Conservation (phyloP, 2,888 invertebrate species). For the Eulithis prunata region DNA sequence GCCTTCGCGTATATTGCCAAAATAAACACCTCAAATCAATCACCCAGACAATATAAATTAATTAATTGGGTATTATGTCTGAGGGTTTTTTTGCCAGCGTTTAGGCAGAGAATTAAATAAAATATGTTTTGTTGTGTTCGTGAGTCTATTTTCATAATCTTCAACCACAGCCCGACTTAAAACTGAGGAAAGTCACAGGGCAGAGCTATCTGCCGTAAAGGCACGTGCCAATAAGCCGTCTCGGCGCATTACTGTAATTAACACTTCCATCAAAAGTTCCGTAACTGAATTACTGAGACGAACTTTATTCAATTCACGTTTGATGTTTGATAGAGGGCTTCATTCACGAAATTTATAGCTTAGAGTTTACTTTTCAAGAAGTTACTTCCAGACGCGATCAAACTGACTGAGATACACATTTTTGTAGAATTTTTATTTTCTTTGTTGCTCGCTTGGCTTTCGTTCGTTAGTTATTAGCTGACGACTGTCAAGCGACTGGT, state of each 20-base stretch:
- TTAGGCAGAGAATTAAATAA: background rate
- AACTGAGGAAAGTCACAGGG: constrained; percentile 7
- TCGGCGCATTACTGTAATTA: constrained; percentile 25
- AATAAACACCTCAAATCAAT: constrained; percentile 7
- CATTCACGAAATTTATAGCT: constrained; percentile 1
- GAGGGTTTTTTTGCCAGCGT: constrained; percentile 3
- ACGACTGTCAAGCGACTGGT: no score
- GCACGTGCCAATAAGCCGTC: constrained; percentile 23
- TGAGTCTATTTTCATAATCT: no score
- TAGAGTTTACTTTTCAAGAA: constrained; percentile 1
- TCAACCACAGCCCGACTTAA: no score
- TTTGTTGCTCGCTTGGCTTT: background rate
- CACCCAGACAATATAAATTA: background rate
- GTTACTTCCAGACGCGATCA: background rate
- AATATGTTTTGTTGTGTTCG: no score
- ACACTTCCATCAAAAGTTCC: constrained; percentile 24
- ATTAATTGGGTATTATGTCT: constrained; percentile 8
- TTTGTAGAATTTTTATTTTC: background rate
- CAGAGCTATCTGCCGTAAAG: background rate
- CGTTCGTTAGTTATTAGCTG: no score
- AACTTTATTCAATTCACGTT: constrained; percentile 28
- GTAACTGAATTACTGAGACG: constrained; percentile 21
- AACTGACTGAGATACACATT: background rate
- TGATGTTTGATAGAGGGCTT: constrained; percentile 17
- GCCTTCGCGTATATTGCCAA: constrained; percentile 8